These are phyloP conservation scores for Syngnathus floridae DNA, from an alignment of 2,113 vertebrate species.

Conservation along the genomic window DNA sequence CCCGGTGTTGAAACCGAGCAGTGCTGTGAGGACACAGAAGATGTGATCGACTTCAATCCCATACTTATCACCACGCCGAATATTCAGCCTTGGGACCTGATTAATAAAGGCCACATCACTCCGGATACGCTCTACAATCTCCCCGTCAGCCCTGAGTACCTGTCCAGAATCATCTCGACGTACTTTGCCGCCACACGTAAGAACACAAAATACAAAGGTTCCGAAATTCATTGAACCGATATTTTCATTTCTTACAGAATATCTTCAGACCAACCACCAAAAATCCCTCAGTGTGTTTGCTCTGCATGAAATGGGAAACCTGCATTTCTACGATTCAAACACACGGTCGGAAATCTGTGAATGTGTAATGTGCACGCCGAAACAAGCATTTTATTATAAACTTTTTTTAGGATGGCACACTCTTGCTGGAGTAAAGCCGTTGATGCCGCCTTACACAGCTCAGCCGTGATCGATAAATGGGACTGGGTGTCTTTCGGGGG, in stretches of 20 bases:
- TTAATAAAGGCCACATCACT: constrained; percentile 71
- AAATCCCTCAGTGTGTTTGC: constrained; percentile 79
- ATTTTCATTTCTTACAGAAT: constrained; percentile 61
- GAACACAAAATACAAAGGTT: constrained; percentile 15
- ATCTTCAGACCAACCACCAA: constrained; percentile 73
- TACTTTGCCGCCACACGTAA: constrained; percentile 82
- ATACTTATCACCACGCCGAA: constrained; percentile 51
- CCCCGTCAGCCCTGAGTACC: constrained; percentile 69
- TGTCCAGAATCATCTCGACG: constrained; percentile 73
- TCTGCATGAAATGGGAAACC: constrained; percentile 85
- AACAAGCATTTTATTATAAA: neutral
- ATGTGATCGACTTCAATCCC: constrained; percentile 69
- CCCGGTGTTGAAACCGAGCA: constrained; percentile 36
- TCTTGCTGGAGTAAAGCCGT: constrained; percentile 85
- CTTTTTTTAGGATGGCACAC: constrained; percentile 74
- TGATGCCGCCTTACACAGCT: constrained; percentile 75
- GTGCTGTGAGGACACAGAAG: constrained; percentile 9
- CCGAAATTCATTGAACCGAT: no score
- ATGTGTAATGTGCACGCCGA: neutral
- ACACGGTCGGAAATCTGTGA: constrained; percentile 68
- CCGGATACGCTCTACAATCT: constrained; percentile 68
- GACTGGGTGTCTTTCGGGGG: constrained; percentile 64
- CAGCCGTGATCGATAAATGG: constrained; percentile 77
- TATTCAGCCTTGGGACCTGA: constrained; percentile 69
- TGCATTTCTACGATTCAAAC: constrained; percentile 79